phyloP scores from a whole-genome alignment of 2,888 invertebrate genomes.

The Andrena camellia region DNA sequence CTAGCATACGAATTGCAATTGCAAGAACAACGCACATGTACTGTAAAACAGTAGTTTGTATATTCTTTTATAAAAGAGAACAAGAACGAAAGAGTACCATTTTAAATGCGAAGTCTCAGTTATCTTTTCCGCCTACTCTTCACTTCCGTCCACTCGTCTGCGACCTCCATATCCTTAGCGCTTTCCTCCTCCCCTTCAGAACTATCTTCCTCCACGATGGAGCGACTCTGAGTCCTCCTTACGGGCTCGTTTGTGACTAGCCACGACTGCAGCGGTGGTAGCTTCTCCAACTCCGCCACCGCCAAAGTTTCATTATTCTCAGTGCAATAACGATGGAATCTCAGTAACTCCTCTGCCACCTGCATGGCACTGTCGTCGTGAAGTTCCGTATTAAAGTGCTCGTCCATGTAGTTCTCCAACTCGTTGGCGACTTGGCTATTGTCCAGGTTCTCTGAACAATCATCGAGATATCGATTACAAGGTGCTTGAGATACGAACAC shows the following conservation, averaged over 20 bases:
- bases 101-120: constrained; percentile 27
- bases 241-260: constrained; percentile 58
- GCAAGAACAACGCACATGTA: constrained; percentile 34
- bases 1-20: constrained; percentile 41
- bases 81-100: constrained; percentile 32
- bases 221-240: neutral
- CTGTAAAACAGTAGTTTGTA: constrained; percentile 49
- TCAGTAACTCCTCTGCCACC: constrained; percentile 79
- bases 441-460: constrained; percentile 73
- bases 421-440: constrained; percentile 76
- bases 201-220: constrained; percentile 34
- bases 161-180: constrained; percentile 68
- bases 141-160: constrained; percentile 78
- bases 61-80: constrained; percentile 46
- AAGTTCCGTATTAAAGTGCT: constrained; percentile 77
- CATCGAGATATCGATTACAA: constrained; percentile 12
- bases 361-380: constrained; percentile 79
- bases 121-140: constrained; percentile 77
- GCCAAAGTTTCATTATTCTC: constrained; percentile 70
- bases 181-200: constrained; percentile 63
- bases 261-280: constrained; percentile 79
- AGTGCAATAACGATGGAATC: constrained; percentile 75
- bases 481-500: neutral
- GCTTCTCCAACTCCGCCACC: constrained; percentile 73
- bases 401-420: constrained; percentile 81